Base-by-base conservation (phyloP, 1,140 invertebrate species). In the Musca domestica region DNA sequence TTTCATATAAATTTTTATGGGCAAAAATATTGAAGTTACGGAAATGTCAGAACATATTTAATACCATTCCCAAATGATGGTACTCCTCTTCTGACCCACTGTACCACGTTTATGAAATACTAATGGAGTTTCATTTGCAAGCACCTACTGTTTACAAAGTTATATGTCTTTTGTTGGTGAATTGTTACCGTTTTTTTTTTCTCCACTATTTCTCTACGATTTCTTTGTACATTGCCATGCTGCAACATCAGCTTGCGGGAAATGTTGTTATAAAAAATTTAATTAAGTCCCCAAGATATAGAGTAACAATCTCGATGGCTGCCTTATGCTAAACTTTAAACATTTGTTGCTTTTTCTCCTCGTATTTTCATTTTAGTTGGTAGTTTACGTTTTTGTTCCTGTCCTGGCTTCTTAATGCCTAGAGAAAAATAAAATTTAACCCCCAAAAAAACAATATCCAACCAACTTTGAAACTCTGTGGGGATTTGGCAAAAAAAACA, bases 231-330 rank as follows among this genome's bases (percentile, higher is more conserved):
- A 41, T 51, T 22, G 48, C 48, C 3, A 46, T 41, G 7, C 7
- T 10, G 14, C 56, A 22, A 61, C 27, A 19, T 7, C 27, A 34
- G 56, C 56, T 61, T 34, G 56, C 56, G 52, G 52, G 17, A 56
- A 56, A 56, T 61, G 27, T 34, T 15, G 56, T 34, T 51, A 51
- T 51, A 61, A 61, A 61, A 61, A 61, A 61, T 61, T 61, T 61
- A 61, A 61, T 61, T 61, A 61, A 61, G 56, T 61, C 56, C 56
- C 56, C 56, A 61, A 61, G 56, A 61, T 61, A 61, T 61, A 34
- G 56, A 61, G 56, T 61, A 61, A 61, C 56, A 61, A 61, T 61
- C 56, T 61, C 56, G 56, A 41, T 61, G 56, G 10, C 34, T 41
- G 56, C 19, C 34, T 41, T 34, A 61, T 61, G 56, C 34, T 61